phyloP scores from a whole-genome alignment of 2,797 vertebrate species.

The Naso thynnoides region DNA sequence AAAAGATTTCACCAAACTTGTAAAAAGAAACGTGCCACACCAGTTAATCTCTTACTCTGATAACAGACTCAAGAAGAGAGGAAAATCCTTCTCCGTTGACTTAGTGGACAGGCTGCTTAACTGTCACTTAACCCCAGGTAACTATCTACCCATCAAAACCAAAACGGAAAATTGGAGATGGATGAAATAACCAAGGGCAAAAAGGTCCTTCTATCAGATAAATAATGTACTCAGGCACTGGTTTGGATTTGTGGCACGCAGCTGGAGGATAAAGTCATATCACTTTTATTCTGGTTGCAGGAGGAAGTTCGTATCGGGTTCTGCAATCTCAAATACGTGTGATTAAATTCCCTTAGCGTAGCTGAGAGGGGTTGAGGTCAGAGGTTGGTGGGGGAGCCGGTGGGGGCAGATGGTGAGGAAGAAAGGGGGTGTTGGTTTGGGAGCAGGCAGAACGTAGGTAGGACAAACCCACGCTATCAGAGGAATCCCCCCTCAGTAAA shows the following conservation, averaged over 20 bases:
- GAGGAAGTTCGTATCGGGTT: slow-evolving; percentile 73
- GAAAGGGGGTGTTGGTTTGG: background rate
- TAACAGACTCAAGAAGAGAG: slow-evolving; percentile 15
- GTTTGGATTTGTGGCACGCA: slow-evolving; percentile 67
- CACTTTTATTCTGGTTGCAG: slow-evolving; percentile 71
- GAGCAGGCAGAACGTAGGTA: slow-evolving; percentile 35
- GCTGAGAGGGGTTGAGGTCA: slow-evolving; percentile 56
- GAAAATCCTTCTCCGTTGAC: background rate
- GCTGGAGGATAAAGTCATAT: slow-evolving; percentile 72
- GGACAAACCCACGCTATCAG: slow-evolving; percentile 50
- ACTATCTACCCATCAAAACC: slow-evolving; percentile 65
- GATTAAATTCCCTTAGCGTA: slow-evolving; percentile 73
- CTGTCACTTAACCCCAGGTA: slow-evolving; percentile 70
- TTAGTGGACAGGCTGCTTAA: slow-evolving; percentile 51
- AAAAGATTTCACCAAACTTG: background rate
- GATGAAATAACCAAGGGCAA: slow-evolving; percentile 75
- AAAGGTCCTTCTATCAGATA: slow-evolving; percentile 73
- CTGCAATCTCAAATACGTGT: slow-evolving; percentile 67
- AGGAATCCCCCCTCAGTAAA: slow-evolving; percentile 53
- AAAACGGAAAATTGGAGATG: slow-evolving; percentile 70
- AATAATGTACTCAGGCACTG: slow-evolving; percentile 75
- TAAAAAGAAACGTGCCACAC: slow-evolving; percentile 13
- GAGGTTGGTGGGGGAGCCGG: slow-evolving; percentile 46
- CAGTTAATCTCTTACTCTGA: slow-evolving; percentile 5
- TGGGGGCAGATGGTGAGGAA: slow-evolving; percentile 16